These are phyloP conservation scores for Zenarchopterus dispar DNA, from an alignment of 2,797 vertebrate species.

Conservation along the genomic window DNA sequence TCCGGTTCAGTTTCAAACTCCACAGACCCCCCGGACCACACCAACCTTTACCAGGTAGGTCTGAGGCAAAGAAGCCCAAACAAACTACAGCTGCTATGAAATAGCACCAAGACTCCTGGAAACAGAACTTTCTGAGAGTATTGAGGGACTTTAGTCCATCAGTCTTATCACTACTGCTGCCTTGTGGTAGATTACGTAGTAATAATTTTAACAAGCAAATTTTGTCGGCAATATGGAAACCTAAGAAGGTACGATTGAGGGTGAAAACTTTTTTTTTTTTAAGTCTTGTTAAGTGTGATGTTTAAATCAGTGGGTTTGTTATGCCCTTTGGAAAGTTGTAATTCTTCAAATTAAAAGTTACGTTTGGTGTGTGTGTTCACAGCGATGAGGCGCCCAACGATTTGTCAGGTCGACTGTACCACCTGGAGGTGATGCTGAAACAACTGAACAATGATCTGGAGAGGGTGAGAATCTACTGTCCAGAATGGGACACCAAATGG, in stretches of 20 bases:
- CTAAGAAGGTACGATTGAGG: too few relatives aligned
- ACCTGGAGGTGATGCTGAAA: conserved; percentile 91
- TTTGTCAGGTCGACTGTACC: conserved; percentile 87
- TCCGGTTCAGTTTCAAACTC: conserved; percentile 85
- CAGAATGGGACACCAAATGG: not conserved
- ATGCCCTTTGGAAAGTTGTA: conserved; percentile 5
- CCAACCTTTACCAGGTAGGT: conserved; percentile 86
- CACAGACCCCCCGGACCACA: conserved; percentile 87
- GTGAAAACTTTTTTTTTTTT: too few relatives aligned
- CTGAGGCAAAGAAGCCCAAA: not conserved
- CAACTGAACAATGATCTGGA: conserved; percentile 93
- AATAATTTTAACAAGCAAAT: not conserved
- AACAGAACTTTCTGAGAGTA: too few relatives aligned
- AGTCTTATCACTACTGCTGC: conserved; percentile 35
- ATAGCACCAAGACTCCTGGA: not conserved
- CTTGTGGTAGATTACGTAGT: conserved; percentile 31
- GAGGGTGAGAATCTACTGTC: conserved; percentile 76
- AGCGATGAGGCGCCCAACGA: conserved; percentile 86
- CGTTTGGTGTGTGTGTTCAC: conserved; percentile 46
- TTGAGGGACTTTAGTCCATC: too few relatives aligned
- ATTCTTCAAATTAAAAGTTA: not conserved
- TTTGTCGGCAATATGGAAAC: not conserved
- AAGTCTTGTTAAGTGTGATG: too few relatives aligned
- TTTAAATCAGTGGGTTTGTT: not conserved
- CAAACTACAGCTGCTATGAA: not conserved